Evolutionary conservation across 1,140 invertebrate species (phyloP), one percentile per base, ranked within the genome.

Genomic region (Colletes gigas): DNA sequence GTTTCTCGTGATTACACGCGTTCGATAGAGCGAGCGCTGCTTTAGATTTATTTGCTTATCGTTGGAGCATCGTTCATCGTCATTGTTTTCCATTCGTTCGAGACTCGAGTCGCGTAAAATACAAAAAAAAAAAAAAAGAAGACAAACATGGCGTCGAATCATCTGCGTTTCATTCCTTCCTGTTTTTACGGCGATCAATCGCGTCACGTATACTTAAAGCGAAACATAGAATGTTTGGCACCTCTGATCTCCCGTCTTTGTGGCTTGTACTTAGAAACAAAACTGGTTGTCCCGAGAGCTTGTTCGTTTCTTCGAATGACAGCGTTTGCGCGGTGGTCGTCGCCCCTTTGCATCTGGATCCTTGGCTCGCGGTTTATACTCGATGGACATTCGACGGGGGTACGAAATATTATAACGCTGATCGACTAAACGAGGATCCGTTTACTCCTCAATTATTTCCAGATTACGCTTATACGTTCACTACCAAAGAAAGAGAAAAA

Each of bases 221-320:
- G 30, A 55, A 55, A 55, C 52, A 57, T 39, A 8, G 66, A 70
- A 81, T 17, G 63, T 59, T 8, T 0, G 14, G 30, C 14, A 10
- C 47, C 7, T 54, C 67, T 82, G 80, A 71, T 77, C 80, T 82
- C 73, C 62, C n/a, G 67, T 70, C 80, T 70, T n/a, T 78, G 44
- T 82, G 80, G 80, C 75, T 82, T 82, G 80, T 85, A 83, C 66
- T 87, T 87, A 78, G 83, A 84, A 85, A n/a, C 77, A 79, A 82
- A 78, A 66, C 87, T 89, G 83, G 81, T 87, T 77, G 84, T 81
- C 85, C 87, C 83, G 84, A 79, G 69, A 79, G 77, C 74, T 83
- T 74, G 78, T 81, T 82, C 80, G 80, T 78, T 82, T 82, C 55
- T 65, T 63, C 65, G 17, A 68, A 39, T 8, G 67, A 63, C 68